Conservation (phyloP, 2,113 vertebrate species). For the Nothobranchius furzeri region DNA sequence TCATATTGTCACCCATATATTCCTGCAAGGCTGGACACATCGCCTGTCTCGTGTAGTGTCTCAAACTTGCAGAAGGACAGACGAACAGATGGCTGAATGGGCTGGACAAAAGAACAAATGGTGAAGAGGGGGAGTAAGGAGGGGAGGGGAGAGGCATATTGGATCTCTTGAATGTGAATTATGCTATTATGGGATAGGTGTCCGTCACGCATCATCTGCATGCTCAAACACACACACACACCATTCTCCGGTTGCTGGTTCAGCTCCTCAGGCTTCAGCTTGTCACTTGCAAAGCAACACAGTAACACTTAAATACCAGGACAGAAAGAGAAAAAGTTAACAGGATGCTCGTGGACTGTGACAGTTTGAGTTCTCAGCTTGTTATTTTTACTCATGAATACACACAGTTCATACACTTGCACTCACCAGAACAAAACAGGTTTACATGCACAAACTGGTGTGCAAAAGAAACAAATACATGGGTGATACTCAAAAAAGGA, state of each 20-base stretch:
- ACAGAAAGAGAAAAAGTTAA: conserved; percentile 37
- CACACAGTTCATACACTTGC: conserved; percentile 33
- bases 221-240: conserved; percentile 34
- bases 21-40: conserved; percentile 42
- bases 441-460: conserved; percentile 7
- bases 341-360: conserved; percentile 36
- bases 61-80: background rate
- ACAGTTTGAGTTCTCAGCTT: conserved; percentile 65
- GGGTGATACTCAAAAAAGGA: background rate
- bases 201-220: conserved; percentile 67
- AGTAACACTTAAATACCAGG: conserved; percentile 59
- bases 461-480: conserved; percentile 1
- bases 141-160: conserved; percentile 21
- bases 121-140: conserved; percentile 3
- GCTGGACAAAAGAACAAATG: conserved; percentile 25
- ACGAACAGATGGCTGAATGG: conserved; percentile 15
- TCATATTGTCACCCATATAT: conserved; percentile 42
- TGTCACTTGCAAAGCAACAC: conserved; percentile 44
- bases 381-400: conserved; percentile 70
- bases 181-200: conserved; percentile 75
- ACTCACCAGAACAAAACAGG: conserved; percentile 23
- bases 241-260: conserved; percentile 26
- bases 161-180: conserved; percentile 57
- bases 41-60: conserved; percentile 16
- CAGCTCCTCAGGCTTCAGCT: conserved; percentile 37